These are phyloP conservation scores for Napeogenes sylphis DNA, from an alignment of 2,888 invertebrate genomes.

Conservation along the genomic window DNA sequence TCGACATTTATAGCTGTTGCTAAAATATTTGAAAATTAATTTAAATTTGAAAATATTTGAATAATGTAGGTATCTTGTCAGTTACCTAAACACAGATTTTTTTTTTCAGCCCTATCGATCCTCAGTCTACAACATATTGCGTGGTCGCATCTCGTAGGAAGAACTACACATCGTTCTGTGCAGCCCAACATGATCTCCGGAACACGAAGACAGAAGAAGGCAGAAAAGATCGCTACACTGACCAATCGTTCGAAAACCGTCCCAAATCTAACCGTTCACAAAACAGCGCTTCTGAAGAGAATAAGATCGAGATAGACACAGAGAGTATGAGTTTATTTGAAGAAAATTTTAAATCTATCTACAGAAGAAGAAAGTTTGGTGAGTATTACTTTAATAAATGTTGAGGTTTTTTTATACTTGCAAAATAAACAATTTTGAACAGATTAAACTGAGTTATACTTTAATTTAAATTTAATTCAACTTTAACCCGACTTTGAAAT, in stretches of 20 bases:
- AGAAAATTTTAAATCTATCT: constrained; percentile 51
- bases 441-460: no score
- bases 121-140: constrained; percentile 66
- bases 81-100: no score
- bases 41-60: no score
- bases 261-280: constrained; percentile 24
- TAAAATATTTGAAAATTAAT: no score
- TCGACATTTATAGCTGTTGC: no score
- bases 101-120: constrained; percentile 67
- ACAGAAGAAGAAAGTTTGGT: constrained; percentile 65
- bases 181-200: constrained; percentile 60
- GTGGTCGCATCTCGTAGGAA: constrained; percentile 63
- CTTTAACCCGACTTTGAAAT: no score
- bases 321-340: constrained; percentile 54
- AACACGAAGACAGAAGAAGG: constrained; percentile 39
- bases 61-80: no score
- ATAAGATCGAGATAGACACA: constrained; percentile 49
- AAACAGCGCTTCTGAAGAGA: constrained; percentile 38
- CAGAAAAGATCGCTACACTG: constrained; percentile 38
- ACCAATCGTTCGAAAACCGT: constrained; percentile 34
- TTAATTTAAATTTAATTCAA: no score
- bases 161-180: constrained; percentile 68
- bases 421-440: no score
- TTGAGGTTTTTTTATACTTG: no score
- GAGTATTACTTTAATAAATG: constrained; percentile 33